Evolutionary conservation across 2,797 vertebrate species (phyloP), one percentile per base, ranked within the genome.

Genomic region (Onychomys arenicola): DNA sequence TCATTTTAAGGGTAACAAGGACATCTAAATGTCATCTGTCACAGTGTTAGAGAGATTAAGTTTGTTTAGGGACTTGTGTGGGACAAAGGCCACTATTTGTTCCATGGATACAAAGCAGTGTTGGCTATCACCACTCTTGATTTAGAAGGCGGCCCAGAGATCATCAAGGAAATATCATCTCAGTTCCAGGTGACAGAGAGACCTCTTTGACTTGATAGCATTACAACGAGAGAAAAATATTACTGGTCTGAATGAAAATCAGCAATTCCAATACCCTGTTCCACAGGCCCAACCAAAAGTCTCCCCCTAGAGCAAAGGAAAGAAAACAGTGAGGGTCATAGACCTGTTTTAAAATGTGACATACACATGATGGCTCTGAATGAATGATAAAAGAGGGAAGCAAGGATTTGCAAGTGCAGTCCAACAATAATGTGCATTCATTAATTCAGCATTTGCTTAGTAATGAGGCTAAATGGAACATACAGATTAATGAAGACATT

Each of bases 21-120:
- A 99, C 98, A 99, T 99, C 99, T 99, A 99, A 99, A 99, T 99
- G 99, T 99, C 99, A 99, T 99, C 99, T 99, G 99, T 99, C 99
- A 99, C 99, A 98, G 98, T 99, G 98, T 98, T 99, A 98, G 98
- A 98, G 98, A 99, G 99, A 99, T 99, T 99, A 99, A 99, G 99
- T 99, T 99, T 99, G 99, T 99, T 99, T 99, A 99, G 99, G 98
- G 99, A 98, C 99, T 99, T 99, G 99, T 99, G 99, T 98, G 97
- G 98, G 98, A 99, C 98, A 99, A 99, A 99, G 99, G 98, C 98
- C 97, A 98, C 98, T 99, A 99, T 99, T 99, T 99, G 99, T 98
- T 98, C 98, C 4, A 98, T 98, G 98, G 98, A 98, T 98, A 99
- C 99, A 99, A 99, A 99, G 98, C 98, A 0, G 97, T 96, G 98